A percentile compares a stretch with the other conserved stretches of the same genome.
Conservation (phyloP, 2,888 invertebrate genomes). For the Petrolisthes manimaculis region DNA sequence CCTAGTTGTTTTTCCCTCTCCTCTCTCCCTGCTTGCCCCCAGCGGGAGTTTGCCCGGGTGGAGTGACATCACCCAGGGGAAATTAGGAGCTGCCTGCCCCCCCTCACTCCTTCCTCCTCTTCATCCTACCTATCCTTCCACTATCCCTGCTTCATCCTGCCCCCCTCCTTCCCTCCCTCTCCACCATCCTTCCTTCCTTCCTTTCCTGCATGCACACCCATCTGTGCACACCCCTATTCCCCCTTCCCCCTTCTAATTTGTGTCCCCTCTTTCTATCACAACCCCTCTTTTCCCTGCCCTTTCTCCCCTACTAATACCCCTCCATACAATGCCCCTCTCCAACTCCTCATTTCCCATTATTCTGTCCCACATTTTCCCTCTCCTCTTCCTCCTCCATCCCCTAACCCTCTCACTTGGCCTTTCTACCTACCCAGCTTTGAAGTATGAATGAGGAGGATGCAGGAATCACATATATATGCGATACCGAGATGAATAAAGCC, state of each 20-base stretch:
- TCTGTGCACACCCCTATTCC: background rate
- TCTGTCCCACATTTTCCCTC: background rate
- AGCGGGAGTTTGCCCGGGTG: slow-evolving; percentile 46
- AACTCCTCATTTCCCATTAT: background rate
- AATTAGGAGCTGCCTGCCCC: slow-evolving; percentile 47
- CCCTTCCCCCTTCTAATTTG: background rate
- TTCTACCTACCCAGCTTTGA: no score
- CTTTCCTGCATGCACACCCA: background rate
- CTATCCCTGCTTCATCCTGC: background rate
- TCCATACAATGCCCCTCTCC: background rate
- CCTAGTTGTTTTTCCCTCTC: slow-evolving; percentile 27
- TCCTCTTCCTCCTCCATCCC: background rate
- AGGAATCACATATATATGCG: no score
- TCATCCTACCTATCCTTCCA: background rate
- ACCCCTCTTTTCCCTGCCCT: background rate
- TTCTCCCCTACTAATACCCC: background rate
- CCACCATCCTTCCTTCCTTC: background rate
- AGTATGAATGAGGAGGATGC: no score
- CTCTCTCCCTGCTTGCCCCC: slow-evolving; percentile 24
- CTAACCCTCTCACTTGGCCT: background rate
- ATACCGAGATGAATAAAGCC: no score
- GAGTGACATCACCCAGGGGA: slow-evolving; percentile 56
- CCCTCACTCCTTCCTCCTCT: background rate
- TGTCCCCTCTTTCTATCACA: background rate
- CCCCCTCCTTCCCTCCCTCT: background rate